A percentile compares a stretch with the other conserved stretches of the same genome.
phyloP scores from a whole-genome alignment of 2,888 invertebrate species.

The Autographa pulchrina region DNA sequence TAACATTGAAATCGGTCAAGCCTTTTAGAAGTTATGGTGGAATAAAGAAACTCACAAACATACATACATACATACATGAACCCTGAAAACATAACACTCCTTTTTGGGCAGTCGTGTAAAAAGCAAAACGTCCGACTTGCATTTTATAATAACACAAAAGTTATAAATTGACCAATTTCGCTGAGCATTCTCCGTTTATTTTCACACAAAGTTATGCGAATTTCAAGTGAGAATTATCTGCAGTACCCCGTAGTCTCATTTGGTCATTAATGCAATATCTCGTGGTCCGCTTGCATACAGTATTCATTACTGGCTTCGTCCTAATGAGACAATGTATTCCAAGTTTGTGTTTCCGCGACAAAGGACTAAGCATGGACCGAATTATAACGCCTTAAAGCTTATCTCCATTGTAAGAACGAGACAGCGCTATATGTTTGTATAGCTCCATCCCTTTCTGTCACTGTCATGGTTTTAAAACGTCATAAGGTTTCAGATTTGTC shows the following conservation, averaged over 20 bases:
- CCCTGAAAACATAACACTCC: no score
- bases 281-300: slow-evolving; percentile 67
- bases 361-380: slow-evolving; percentile 46
- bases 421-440: neutral
- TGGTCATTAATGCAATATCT: slow-evolving; percentile 67
- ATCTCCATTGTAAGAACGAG: neutral
- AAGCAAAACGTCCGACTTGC: neutral
- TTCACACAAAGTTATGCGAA: slow-evolving; percentile 32
- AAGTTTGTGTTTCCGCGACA: slow-evolving; percentile 67
- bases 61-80: no score
- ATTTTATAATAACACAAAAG: slow-evolving; percentile 13
- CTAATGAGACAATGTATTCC: slow-evolving; percentile 74
- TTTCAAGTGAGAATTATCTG: slow-evolving; percentile 32
- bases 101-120: no score
- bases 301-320: slow-evolving; percentile 72
- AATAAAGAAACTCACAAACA: no score
- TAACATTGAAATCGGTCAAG: no score
- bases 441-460: neutral
- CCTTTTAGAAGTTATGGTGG: no score
- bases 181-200: slow-evolving; percentile 21
- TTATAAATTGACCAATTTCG: slow-evolving; percentile 11
- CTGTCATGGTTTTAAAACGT: neutral
- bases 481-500: slow-evolving; percentile 14
- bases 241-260: slow-evolving; percentile 36
- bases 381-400: neutral